phyloP scores from a whole-genome alignment of 2,113 vertebrate genomes.

The Seriola rivoliana region DNA sequence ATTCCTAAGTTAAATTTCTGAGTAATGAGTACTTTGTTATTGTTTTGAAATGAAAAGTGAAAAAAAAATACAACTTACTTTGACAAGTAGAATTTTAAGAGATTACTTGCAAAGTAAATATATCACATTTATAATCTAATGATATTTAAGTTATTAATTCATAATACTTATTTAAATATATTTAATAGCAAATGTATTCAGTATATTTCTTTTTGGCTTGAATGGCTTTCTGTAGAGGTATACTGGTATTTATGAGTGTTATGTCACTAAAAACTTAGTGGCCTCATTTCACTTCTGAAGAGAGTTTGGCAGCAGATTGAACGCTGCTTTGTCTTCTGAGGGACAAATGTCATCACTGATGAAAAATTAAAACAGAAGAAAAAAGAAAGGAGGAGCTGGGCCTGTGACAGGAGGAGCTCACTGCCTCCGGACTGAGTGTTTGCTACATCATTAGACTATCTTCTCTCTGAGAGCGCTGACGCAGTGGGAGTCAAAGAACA shows the following conservation, averaged over 20 bases:
- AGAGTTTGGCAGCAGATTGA: conserved; percentile 49
- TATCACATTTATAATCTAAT: not conserved
- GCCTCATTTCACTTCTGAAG: conserved; percentile 46
- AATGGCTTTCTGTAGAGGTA: conserved; percentile 70
- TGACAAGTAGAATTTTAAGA: conserved; percentile 26
- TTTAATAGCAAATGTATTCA: conserved; percentile 24
- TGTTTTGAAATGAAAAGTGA: not conserved
- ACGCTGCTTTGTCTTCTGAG: conserved; percentile 48
- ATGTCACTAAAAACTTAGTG: conserved; percentile 27
- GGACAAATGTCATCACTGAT: conserved; percentile 39
- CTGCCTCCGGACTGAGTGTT: conserved; percentile 48
- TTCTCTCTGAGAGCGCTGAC: conserved; percentile 39
- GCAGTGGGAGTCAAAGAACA: conserved; percentile 33
- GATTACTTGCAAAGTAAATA: conserved; percentile 24
- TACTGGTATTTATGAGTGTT: conserved; percentile 56
- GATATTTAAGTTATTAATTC: conserved; percentile 7
- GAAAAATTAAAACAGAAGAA: not conserved
- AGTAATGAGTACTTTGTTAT: conserved; percentile 15
- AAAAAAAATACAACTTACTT: conserved; percentile 6
- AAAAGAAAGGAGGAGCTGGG: conserved; percentile 33
- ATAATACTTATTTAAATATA: conserved; percentile 29
- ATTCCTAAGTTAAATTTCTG: not conserved
- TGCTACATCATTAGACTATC: conserved; percentile 35
- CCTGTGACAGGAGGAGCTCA: conserved; percentile 28
- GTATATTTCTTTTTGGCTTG: conserved; percentile 46